Evolutionary conservation across 2,797 vertebrate genomes (phyloP), one percentile per base, ranked within the genome.

Genomic region (Cuculus canorus): DNA sequence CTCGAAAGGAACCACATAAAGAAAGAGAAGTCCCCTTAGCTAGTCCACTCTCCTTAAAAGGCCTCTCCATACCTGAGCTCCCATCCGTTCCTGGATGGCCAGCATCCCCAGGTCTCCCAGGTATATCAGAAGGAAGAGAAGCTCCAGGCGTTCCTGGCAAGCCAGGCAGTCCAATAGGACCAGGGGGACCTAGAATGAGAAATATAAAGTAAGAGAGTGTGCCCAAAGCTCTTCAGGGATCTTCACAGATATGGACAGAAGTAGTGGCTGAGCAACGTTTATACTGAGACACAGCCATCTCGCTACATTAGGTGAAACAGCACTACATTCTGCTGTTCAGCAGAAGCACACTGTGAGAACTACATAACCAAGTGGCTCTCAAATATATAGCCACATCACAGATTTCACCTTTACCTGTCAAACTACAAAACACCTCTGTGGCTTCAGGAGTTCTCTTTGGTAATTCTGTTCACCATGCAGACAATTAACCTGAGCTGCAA

Each of bases 71-170:
- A 99, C 99, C 99, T 97, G 94, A 96, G 52, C 97, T 98, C 97
- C 99, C 99, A 97, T 99, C 98, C 66, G 98, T 92, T 94, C 99
- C 99, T 79, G 99, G 98, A 33, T 91, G 97, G 43, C 99, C 99
- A 10, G 97, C 96, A 86, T 99, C 98, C 81, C 99, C 99, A 56
- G 96, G 39, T 72, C 98, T 98, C 82, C 99, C 99, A 52, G 78
- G 97, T 88, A 98, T 64, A 61, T 95, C 73, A 33, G 98, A 98
- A 24, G 92, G 95, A 70, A 97, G 35, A 33, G 97, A 96, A 81
- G 33, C 33, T 88, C 99, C 99, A 77, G 97, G 98, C 83, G 92
- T 91, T 63, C 99, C 99, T 9, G 97, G 98, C 33, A 69, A 92
- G 86, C 99, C 99, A 32, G 98, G 98, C 69, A 94, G 95, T 19